A percentile compares a stretch with the other conserved stretches of the same genome.
These are phyloP conservation scores for Euzetes globulus DNA, from an alignment of 2,888 invertebrate genomes.

Conservation along the genomic window DNA sequence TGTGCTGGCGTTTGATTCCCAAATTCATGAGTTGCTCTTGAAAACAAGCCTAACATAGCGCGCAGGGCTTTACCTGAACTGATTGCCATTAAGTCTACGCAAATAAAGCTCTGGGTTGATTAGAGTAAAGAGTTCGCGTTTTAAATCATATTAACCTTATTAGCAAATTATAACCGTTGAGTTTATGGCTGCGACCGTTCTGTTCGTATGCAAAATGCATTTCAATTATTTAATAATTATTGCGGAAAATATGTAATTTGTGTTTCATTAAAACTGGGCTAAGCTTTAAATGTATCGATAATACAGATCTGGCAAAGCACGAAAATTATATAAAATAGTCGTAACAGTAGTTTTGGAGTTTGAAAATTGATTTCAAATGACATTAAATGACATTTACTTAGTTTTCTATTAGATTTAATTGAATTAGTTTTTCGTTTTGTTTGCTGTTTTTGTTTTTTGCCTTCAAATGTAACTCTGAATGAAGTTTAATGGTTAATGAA, in stretches of 20 bases:
- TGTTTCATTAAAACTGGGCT: neutral
- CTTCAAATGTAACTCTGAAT: neutral
- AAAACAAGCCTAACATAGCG: neutral
- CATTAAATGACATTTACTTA: neutral
- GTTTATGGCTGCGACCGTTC: neutral
- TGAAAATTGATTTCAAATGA: neutral
- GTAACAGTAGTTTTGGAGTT: neutral
- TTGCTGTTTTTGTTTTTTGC: neutral
- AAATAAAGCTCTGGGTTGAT: neutral
- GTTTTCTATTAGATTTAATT: neutral
- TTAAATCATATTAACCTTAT: slow-evolving; percentile 23
- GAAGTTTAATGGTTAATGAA: neutral
- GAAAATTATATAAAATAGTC: neutral
- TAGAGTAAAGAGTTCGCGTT: neutral
- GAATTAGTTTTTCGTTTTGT: neutral
- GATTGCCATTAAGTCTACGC: neutral
- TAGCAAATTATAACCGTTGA: slow-evolving; percentile 1
- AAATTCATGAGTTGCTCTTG: neutral
- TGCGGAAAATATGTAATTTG: neutral
- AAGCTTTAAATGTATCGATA: slow-evolving; percentile 2
- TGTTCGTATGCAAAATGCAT: neutral
- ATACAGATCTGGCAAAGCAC: neutral
- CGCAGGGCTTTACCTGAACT: slow-evolving; percentile 14
- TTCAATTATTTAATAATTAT: neutral
- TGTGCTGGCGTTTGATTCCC: neutral